These are phyloP conservation scores for Prunella strophiata DNA, from an alignment of 2,797 vertebrate species.

Conservation along the genomic window DNA sequence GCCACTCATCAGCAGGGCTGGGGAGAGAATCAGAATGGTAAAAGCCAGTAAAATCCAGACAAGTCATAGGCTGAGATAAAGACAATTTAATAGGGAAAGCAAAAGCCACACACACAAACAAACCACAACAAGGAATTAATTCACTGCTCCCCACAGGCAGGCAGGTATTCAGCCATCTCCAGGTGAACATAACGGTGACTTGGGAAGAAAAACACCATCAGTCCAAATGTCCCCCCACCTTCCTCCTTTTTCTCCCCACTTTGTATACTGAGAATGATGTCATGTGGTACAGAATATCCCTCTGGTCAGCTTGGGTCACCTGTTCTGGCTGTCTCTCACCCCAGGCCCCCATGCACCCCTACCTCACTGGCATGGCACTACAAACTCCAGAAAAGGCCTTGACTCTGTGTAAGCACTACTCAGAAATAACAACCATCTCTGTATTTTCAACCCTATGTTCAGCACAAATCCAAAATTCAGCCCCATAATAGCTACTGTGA, in stretches of 20 bases:
- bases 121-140: not conserved
- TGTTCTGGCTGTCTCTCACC: not conserved
- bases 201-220: not conserved
- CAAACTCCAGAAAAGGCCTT: not conserved
- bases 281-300: not conserved
- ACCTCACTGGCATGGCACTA: accelerated
- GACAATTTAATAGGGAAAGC: not conserved
- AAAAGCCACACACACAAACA: not conserved
- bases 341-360: no score
- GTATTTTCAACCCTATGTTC: no score
- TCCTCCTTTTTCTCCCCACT: not conserved
- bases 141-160: not conserved
- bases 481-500: no score
- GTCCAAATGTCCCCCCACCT: accelerated
- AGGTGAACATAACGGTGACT: accelerated
- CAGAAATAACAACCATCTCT: not conserved
- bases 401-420: not conserved
- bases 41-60: not conserved
- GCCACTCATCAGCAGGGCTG: accelerated
- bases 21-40: not conserved
- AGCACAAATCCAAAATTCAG: not conserved
- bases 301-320: no score
- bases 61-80: not conserved
- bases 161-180: not conserved
- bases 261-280: not conserved